Base-by-base conservation (phyloP, 2,888 invertebrate genomes). In the Sinhomidia bicolor region DNA sequence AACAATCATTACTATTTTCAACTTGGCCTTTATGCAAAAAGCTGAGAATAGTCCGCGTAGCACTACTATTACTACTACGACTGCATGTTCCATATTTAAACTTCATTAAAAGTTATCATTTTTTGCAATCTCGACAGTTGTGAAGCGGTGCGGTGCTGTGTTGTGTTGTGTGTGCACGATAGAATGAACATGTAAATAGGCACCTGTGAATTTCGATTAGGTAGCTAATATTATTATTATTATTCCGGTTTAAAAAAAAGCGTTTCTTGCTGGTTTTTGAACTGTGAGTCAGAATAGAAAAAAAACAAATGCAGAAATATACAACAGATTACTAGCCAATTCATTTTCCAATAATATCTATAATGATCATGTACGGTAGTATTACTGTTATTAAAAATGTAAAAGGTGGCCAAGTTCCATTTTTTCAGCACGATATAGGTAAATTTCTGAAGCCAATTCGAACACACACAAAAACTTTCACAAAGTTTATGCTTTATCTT, bases 181-280 rank as follows among this genome's bases (percentile, higher is more conserved):
- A 0, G 26, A 14, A 47, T 29, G 14, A 36, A 20, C 65, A 65
- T 36, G 23, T 36, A 36, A 32, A 23, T 23, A 23, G 23, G 9
- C 9, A 41, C 41, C 41, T 41, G 9, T 17, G n/a, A 51, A 9
- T 32, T 82, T n/a, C n/a, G 17, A 80, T 36, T 65, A 17, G 62
- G 20, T n/a, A n/a, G n/a, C n/a, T n/a, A n/a, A n/a, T n/a, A n/a
- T n/a, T n/a, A n/a, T n/a, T n/a, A 81, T 82, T 68, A 51, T 14
- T 71, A 84, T 84, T 84, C 76, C 36, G 60, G 60, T 60, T 60
- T 74, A 76, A n/a, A n/a, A n/a, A n/a, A n/a, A n/a, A n/a, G n/a
- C n/a, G n/a, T 74, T 60, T 26, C 1, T 60, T 26, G 60, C 29
- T 60, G 29, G 3, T 47, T 68, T 71, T 68, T 71, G 1, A 47